phyloP scores from a whole-genome alignment of 1,140 invertebrate species.

The Wasmannia auropunctata region DNA sequence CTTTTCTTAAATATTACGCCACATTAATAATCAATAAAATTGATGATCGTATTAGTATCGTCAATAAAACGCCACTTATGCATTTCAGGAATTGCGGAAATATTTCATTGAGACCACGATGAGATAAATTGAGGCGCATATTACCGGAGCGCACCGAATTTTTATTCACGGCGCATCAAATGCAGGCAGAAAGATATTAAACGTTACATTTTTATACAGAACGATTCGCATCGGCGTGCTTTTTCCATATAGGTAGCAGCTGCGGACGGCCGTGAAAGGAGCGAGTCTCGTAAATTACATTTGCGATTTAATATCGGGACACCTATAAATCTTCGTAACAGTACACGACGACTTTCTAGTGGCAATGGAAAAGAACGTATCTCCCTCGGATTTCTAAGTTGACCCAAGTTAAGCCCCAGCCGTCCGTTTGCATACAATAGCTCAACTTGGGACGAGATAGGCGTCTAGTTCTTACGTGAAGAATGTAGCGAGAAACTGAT shows the following conservation, averaged over 20 bases:
- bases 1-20: background rate
- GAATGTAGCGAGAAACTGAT: background rate
- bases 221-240: conserved; percentile 33
- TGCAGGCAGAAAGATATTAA: conserved; percentile 5
- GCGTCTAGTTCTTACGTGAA: background rate
- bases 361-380: conserved; percentile 3
- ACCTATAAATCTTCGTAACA: conserved; percentile 65
- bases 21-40: background rate
- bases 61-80: background rate
- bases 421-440: conserved; percentile 48
- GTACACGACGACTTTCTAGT: background rate
- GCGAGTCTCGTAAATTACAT: conserved; percentile 72
- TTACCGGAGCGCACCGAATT: background rate
- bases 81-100: background rate
- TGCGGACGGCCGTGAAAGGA: conserved; percentile 4
- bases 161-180: conserved; percentile 7
- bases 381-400: conserved; percentile 21
- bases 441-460: background rate
- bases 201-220: conserved; percentile 48
- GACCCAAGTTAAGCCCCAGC: conserved; percentile 3
- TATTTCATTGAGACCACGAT: background rate
- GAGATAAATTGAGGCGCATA: conserved; percentile 5
- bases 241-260: conserved; percentile 36
- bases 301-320: conserved; percentile 75
- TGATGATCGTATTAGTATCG: no score